A percentile compares a stretch with the other conserved stretches of the same genome.
Conservation (phyloP, 2,113 vertebrate genomes). For the Perca fluviatilis region DNA sequence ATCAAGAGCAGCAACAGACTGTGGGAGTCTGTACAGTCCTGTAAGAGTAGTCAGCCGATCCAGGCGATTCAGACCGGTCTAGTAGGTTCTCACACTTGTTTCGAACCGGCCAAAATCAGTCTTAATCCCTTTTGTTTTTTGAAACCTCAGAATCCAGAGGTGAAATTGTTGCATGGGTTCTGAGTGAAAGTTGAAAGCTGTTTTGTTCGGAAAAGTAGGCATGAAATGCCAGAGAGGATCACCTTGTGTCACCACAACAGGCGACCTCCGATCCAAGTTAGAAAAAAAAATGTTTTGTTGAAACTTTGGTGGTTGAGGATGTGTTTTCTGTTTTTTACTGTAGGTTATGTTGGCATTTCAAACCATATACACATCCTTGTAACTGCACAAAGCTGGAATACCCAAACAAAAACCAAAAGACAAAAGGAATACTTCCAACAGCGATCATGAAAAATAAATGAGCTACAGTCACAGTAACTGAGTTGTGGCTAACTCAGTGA, state of each 20-base stretch:
- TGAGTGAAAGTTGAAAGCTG: not conserved
- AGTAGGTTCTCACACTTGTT: not conserved
- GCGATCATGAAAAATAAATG: slow-evolving; percentile 46
- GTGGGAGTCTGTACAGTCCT: slow-evolving; percentile 41
- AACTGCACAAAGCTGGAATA: slow-evolving; percentile 19
- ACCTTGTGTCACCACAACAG: not conserved
- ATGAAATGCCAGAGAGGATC: slow-evolving; percentile 1
- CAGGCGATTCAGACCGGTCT: not conserved
- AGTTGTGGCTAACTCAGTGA: slow-evolving; percentile 53
- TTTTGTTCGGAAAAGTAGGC: not conserved
- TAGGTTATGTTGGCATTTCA: slow-evolving; percentile 16
- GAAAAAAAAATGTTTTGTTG: slow-evolving; percentile 12
- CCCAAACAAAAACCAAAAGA: slow-evolving; percentile 22
- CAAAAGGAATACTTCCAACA: slow-evolving; percentile 18
- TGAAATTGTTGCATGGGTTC: not conserved
- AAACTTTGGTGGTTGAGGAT: slow-evolving; percentile 59
- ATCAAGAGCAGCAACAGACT: slow-evolving; percentile 51
- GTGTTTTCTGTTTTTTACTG: slow-evolving; percentile 8
- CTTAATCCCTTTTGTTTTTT: not conserved
- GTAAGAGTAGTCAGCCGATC: slow-evolving; percentile 22
- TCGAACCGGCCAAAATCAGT: not conserved
- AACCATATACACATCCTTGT: slow-evolving; percentile 32
- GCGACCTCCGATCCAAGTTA: not conserved
- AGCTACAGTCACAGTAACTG: slow-evolving; percentile 74
- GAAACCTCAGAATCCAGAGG: slow-evolving; percentile 23